Base-by-base conservation (phyloP, 1,140 invertebrate genomes). In the Palaemon carinicauda region DNA sequence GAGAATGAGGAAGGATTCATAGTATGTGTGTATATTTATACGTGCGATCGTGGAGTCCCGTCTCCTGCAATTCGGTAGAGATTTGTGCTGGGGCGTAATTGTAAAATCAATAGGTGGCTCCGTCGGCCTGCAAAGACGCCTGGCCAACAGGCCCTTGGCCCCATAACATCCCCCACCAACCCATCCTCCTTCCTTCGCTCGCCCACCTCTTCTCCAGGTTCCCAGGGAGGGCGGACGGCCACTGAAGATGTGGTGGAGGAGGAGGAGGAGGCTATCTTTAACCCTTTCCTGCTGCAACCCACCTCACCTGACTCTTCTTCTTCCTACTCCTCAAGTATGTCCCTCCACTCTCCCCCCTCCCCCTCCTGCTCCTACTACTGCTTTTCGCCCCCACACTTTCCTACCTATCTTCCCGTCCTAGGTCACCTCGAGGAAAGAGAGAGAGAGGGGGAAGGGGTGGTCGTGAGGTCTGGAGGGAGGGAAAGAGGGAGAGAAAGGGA, bases 51-150 rank as follows among this genome's bases (percentile, higher is more conserved):
- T 41, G 41, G 41, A 41, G 41, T 41, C 41, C 41, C 41, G 41
- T 69, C 60, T 69, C 29, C 21, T 69, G 29, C 60, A 69, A 69
- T 69, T 69, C 60, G 21, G 60, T 29, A 21, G 60, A 69, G 60
- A 69, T 69, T 69, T 69, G 60, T 69, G 60, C 60, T 29, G 41
- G 21, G 60, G 60, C 60, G 60, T 69, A 69, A 69, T 69, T 69
- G 60, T 69, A 69, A 69, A 69, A 69, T 69, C 60, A 69, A 69
- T 69, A 69, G 60, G 60, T 29, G 29, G 60, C 60, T 69, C 21
- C 60, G 14, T 14, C 41, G 29, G 60, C 60, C 60, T 69, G 60
- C 60, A 69, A 69, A 69, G 60, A 69, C 60, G 60, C 21, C 29
- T 14, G 60, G 21, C n/a, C 12, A 29, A 29, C 12, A 21, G n/a